Base-by-base conservation (phyloP, 2,113 vertebrate genomes). In the Pomatorhinus ruficollis region DNA sequence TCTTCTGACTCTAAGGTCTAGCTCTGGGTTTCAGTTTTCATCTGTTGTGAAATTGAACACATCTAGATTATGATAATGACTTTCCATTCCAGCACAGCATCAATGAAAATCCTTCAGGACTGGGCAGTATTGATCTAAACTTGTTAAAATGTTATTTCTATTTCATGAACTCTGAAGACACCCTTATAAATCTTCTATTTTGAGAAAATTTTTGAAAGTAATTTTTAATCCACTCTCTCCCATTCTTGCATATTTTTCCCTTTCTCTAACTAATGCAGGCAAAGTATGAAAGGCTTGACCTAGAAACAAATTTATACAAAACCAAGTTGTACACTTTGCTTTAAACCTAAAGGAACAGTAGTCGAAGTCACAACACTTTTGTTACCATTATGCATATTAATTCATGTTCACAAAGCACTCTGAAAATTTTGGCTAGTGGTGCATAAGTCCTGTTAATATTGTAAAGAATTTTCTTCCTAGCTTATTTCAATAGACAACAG, bases 301-400 rank as follows among this genome's bases (percentile, higher is more conserved):
- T 31, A 95, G 88, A 95, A 90, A 94, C 24, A 86, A 95, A 80
- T 83, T 59, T 77, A 92, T 89, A 89, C 59, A 92, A 92, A 93
- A 86, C 18, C 59, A 86, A 28, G 15, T 54, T 88, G 33, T 72
- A 80, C 12, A 35, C 28, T 69, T 70, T 74, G 21, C 42, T 89
- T 94, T 74, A 86, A 94, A 95, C 33, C 68, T 66, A 70, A 81
- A 42, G 59, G 45, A 35, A 86, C 76, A 93, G 70, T 28, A 90
- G 71, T 70, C 66, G 90, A 91, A 87, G 47, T 60, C 14, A 2
- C 59, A 71, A 69, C 61, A 35, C 15, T 86, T 94, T 53, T 81
- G 20, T 80, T 90, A 70, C 68, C 42, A 81, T 19, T 60, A 2
- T 60, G 31, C 31, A 90, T 39, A 77, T 81, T 90, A 54, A 95